Conservation (phyloP, 2,797 vertebrate species). For the Phrynocephalus guinanensis region DNA sequence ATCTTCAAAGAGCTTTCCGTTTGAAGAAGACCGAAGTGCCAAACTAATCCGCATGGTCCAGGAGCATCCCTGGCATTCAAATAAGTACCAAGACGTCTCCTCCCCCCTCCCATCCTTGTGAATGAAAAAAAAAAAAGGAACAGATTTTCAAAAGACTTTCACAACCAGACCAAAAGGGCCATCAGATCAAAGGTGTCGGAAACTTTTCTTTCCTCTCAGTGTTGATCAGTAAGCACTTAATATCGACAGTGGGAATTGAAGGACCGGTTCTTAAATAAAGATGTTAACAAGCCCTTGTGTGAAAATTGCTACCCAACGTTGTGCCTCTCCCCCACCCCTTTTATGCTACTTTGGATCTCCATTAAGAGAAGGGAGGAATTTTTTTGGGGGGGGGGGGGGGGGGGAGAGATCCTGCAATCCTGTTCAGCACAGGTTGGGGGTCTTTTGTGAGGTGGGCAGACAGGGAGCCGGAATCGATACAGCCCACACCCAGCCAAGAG, state of each 20-base stretch:
- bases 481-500: too few species aligned
- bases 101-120: neutral
- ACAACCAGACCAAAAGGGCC: neutral
- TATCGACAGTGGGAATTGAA: neutral
- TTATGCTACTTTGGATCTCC: too few species aligned
- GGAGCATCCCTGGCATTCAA: neutral
- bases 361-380: too few species aligned
- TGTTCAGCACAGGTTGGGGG: too few species aligned
- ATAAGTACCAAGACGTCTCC: neutral
- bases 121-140: neutral
- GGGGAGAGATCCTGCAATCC: too few species aligned
- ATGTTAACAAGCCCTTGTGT: too few species aligned
- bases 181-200: neutral
- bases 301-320: too few species aligned
- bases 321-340: too few species aligned
- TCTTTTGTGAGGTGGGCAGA: too few species aligned
- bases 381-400: too few species aligned
- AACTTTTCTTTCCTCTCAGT: neutral
- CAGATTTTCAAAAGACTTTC: neutral
- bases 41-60: too few species aligned
- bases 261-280: neutral
- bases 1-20: neutral
- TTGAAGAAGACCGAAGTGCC: neutral
- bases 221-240: neutral
- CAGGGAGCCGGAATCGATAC: too few species aligned